These are phyloP conservation scores for Tetramorium simillimum DNA, from an alignment of 1,140 invertebrate genomes.

Conservation along the genomic window DNA sequence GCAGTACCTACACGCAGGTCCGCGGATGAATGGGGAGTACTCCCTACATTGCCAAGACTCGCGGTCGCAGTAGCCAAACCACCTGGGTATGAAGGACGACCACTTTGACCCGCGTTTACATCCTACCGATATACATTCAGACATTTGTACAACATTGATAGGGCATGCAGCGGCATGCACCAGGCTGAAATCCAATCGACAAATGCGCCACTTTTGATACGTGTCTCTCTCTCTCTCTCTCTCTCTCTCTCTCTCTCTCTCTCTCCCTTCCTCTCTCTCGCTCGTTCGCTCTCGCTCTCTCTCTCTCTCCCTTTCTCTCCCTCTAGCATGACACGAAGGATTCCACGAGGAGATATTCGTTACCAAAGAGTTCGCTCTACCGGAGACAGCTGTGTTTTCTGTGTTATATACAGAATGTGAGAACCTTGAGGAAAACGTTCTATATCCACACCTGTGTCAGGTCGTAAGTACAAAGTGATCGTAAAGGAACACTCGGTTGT, in stretches of 20 bases:
- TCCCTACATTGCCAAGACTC: slow-evolving; percentile 83
- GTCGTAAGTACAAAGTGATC: slow-evolving; percentile 7
- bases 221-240: slow-evolving; percentile 30
- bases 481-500: background rate
- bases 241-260: background rate
- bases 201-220: slow-evolving; percentile 74
- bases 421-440: slow-evolving; percentile 2
- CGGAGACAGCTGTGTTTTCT: background rate
- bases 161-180: slow-evolving; percentile 83
- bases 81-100: slow-evolving; percentile 83
- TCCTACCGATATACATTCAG: slow-evolving; percentile 85
- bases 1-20: slow-evolving; percentile 86
- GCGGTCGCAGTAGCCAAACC: slow-evolving; percentile 80
- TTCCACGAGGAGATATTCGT: slow-evolving; percentile 17
- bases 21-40: slow-evolving; percentile 80
- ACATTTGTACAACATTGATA: slow-evolving; percentile 85
- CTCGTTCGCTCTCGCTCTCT: background rate
- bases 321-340: background rate
- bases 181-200: slow-evolving; percentile 77
- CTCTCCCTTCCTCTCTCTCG: background rate
- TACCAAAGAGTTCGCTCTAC: background rate
- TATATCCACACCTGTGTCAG: slow-evolving; percentile 30
- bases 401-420: background rate
- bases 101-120: slow-evolving; percentile 84
- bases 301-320: background rate